Percentiles rank a stretch among this genome's conserved stretches.
These are phyloP conservation scores for Pagrus major DNA, from an alignment of 2,113 vertebrate species.

Conservation along the genomic window DNA sequence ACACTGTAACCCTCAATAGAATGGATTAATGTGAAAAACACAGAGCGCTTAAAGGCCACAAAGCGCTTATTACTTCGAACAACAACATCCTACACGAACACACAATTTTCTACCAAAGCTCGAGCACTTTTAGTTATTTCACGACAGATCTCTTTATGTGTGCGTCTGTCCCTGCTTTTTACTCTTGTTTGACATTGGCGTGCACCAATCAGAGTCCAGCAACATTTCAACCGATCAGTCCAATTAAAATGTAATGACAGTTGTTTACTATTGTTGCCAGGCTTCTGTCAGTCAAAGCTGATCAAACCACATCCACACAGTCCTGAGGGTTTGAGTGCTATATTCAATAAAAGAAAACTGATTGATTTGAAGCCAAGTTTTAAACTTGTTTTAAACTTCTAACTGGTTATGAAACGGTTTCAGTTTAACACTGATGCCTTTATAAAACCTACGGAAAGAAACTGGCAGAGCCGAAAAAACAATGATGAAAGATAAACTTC, in stretches of 20 bases:
- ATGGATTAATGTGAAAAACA: not conserved
- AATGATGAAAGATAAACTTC: not conserved
- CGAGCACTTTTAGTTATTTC: not conserved
- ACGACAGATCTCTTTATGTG: not conserved
- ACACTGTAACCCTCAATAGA: not conserved
- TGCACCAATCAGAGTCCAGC: not conserved
- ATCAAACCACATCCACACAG: not conserved
- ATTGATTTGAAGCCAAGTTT: too few relatives aligned
- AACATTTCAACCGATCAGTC: too few relatives aligned
- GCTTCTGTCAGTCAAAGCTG: too few relatives aligned
- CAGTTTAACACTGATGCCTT: too few relatives aligned
- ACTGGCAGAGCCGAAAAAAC: not conserved
- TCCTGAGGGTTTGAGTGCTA: too few relatives aligned
- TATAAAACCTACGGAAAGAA: too few relatives aligned
- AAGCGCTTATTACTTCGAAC: not conserved
- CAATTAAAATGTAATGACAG: not conserved
- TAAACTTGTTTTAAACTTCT: too few relatives aligned
- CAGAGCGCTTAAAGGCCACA: not conserved
- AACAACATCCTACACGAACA: not conserved
- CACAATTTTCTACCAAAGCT: not conserved
- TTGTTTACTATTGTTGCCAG: too few relatives aligned
- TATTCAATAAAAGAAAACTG: too few relatives aligned
- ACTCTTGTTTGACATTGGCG: not conserved
- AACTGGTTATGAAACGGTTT: too few relatives aligned
- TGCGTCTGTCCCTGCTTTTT: not conserved